Evolutionary conservation across 2,888 invertebrate genomes (phyloP), one percentile per base, ranked within the genome.

Genomic region (Eupithecia dodoneata): DNA sequence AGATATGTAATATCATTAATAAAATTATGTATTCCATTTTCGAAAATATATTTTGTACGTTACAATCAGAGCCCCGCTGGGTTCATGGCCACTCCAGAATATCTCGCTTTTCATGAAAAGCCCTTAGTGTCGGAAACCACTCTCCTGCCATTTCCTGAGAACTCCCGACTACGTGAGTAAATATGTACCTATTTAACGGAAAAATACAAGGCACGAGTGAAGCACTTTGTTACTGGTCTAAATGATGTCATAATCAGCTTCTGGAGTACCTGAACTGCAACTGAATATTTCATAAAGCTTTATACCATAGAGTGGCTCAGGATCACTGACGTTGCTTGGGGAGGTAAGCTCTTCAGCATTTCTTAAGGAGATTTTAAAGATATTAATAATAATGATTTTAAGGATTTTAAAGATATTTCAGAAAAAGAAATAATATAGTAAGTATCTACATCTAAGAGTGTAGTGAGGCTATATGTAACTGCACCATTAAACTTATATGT

Each of bases 61-160:
- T 18, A 6, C 30, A 41, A 66, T 10, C 13, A 13, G 42, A 41
- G 6, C 42, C 44, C 67, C 41, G 44, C 67, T 15, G 67, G 13
- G 9, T 44, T 67, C 6, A 9, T 42, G 67, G n/a, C 9, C 67
- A 9, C 45, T 59, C 45, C 9, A 41, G 45, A 67, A 15, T n/a
- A 67, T 45, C n/a, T 44, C 67, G 67, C 44, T 67, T 67, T 44
- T 67, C 67, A 67, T 67, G 9, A 44, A 45, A n/a, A 44, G 45
- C 67, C 10, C 44, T 44, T 7, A 44, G 44, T n/a, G 67, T 67
- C 42, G 67, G 67, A 45, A 67, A 67, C 67, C 67, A n/a, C 67
- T 67, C 67, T 44, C n/a, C 44, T 18, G n/a, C 45, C 67, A 67
- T 67, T 67, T 67, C 45, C 67, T 30, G 45, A n/a, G 12, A 42